phyloP scores from a whole-genome alignment of 2,797 vertebrate genomes.

The Neostethus bicornis region DNA sequence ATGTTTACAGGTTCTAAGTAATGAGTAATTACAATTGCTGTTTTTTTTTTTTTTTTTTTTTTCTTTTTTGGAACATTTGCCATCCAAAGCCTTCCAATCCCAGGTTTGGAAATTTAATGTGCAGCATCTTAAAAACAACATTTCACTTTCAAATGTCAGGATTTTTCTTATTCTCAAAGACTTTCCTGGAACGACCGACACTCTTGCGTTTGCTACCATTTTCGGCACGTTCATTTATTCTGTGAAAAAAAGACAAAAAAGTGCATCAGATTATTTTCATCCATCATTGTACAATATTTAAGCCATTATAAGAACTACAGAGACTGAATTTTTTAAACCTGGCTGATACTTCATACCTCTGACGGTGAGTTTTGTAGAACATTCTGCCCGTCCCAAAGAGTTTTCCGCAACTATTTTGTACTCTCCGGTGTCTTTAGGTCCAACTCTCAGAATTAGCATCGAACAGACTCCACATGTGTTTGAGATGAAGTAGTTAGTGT shows the following conservation, averaged over 20 bases:
- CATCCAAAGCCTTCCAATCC: constrained; percentile 1
- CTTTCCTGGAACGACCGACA: constrained; percentile 5
- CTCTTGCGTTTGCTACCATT: constrained; percentile 8
- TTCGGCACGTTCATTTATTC: constrained; percentile 64
- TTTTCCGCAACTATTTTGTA: constrained; percentile 87
- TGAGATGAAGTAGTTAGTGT: constrained; percentile 83
- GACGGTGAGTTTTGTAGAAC: constrained; percentile 84
- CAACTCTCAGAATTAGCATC: constrained; percentile 84
- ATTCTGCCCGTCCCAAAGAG: constrained; percentile 78
- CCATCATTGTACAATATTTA: no score
- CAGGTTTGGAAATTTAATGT: background rate
- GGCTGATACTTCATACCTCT: no score
- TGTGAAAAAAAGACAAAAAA: constrained; percentile 32
- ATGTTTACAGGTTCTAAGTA: background rate
- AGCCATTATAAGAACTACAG: no score
- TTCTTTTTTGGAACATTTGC: constrained; percentile 17
- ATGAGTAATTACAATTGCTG: no score
- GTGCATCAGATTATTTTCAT: no score
- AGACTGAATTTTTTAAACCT: no score
- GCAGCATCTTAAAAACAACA: background rate
- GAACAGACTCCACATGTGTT: constrained; percentile 93
- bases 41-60: no score
- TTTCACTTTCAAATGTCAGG: constrained; percentile 11
- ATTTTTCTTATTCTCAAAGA: constrained; percentile 27
- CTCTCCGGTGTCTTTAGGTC: constrained; percentile 82